Percentiles rank a stretch among this genome's conserved stretches.
Conservation (phyloP, 2,113 vertebrate species). For the Scytalopus superciliaris region DNA sequence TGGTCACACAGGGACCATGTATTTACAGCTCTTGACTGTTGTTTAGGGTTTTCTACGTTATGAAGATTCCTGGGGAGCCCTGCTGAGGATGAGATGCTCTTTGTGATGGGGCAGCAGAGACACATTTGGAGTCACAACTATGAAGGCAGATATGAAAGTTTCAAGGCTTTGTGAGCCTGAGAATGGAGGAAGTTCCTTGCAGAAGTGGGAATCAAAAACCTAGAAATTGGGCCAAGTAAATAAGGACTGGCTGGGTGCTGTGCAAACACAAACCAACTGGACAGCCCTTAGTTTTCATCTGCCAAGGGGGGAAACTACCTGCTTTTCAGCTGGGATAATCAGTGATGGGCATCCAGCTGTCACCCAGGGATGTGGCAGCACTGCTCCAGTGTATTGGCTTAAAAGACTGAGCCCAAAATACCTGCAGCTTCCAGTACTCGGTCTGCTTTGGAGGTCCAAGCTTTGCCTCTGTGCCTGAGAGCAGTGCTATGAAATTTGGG, state of each 20-base stretch:
- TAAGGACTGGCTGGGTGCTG: slow-evolving; percentile 3
- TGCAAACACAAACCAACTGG: not conserved
- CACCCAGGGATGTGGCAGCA: not conserved
- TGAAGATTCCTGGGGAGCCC: not conserved
- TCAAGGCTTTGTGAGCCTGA: not conserved
- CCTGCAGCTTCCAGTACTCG: not conserved
- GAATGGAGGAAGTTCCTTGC: slow-evolving; percentile 48
- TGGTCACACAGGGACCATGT: not conserved
- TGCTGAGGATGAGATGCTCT: not conserved
- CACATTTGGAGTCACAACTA: rapidly evolving
- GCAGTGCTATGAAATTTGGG: not conserved
- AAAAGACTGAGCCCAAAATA: not conserved
- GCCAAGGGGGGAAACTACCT: not conserved
- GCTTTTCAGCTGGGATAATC: not conserved
- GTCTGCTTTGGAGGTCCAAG: not conserved
- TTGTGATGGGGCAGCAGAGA: not conserved
- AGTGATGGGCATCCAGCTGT: not conserved
- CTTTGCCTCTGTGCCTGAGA: not conserved
- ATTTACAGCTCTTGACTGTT: not conserved
- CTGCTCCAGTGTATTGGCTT: not conserved
- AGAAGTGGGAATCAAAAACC: slow-evolving; percentile 38
- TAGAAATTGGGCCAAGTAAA: slow-evolving; percentile 15
- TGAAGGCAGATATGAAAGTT: not conserved
- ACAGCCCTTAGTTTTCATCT: not conserved
- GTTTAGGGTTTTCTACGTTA: not conserved